Conservation (phyloP, 2,113 vertebrate genomes). For the Chionomys nivalis region DNA sequence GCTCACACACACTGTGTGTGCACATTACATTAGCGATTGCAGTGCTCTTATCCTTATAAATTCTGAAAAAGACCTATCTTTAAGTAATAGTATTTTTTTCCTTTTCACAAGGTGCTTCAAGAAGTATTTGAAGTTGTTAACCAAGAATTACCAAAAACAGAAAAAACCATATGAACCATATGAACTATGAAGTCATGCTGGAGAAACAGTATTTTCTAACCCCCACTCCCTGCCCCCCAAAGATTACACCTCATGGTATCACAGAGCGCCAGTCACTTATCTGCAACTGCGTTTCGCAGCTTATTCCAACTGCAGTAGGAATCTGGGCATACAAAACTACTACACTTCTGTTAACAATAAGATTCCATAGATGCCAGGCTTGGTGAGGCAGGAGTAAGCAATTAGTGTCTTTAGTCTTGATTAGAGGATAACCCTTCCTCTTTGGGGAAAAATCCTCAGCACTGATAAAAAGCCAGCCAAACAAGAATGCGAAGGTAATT, state of each 20-base stretch:
- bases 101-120: not conserved
- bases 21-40: not conserved
- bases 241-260: no score
- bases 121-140: not conserved
- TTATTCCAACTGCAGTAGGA: not conserved
- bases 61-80: not conserved
- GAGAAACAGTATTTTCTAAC: not conserved
- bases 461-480: not conserved
- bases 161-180: not conserved
- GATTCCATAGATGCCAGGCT: not conserved
- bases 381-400: not conserved
- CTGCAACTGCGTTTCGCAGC: not conserved
- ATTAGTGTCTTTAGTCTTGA: not conserved
- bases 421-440: not conserved
- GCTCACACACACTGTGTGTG: no score
- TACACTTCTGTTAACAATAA: not conserved
- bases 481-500: not conserved
- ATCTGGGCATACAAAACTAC: not conserved
- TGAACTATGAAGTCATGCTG: fast-evolving
- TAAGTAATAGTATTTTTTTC: no score
- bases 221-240: no score
- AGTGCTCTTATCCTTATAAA: not conserved
- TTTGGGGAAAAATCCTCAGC: not conserved
- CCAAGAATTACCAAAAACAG: not conserved
- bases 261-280: not conserved